Evolutionary conservation across 2,113 vertebrate species (phyloP).

Genomic region (Eolophus roseicapilla): DNA sequence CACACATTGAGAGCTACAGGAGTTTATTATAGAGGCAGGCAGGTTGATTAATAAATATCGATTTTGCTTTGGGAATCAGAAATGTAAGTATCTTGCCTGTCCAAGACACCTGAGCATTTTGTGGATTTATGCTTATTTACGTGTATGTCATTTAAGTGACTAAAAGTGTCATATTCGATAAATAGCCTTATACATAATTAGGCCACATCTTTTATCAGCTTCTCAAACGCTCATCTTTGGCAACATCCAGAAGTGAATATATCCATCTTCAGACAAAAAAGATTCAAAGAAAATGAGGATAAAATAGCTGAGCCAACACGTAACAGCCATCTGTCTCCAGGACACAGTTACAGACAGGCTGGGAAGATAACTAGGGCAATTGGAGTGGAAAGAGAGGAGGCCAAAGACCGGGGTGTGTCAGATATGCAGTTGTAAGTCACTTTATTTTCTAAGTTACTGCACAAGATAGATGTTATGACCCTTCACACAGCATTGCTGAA

Average conservation of each 20-base stretch:
- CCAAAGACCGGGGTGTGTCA: constrained; percentile 1
- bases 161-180: background rate
- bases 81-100: background rate
- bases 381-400: background rate
- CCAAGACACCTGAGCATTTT: background rate
- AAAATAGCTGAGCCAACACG: background rate
- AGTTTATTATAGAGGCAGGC: constrained; percentile 30
- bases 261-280: background rate
- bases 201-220: background rate
- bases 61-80: constrained; percentile 31
- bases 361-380: constrained; percentile 7
- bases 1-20: background rate
- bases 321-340: constrained; percentile 8
- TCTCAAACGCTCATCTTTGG: background rate
- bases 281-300: background rate
- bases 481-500: background rate
- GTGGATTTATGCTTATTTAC: background rate
- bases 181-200: background rate
- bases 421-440: background rate
- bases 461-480: background rate
- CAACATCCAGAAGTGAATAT: background rate
- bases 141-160: background rate
- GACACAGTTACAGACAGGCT: constrained; percentile 4
- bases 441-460: background rate
- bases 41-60: constrained; percentile 54